Evolutionary conservation across 2,797 vertebrate genomes (phyloP).

Genomic region (Danio jaintianensis): DNA sequence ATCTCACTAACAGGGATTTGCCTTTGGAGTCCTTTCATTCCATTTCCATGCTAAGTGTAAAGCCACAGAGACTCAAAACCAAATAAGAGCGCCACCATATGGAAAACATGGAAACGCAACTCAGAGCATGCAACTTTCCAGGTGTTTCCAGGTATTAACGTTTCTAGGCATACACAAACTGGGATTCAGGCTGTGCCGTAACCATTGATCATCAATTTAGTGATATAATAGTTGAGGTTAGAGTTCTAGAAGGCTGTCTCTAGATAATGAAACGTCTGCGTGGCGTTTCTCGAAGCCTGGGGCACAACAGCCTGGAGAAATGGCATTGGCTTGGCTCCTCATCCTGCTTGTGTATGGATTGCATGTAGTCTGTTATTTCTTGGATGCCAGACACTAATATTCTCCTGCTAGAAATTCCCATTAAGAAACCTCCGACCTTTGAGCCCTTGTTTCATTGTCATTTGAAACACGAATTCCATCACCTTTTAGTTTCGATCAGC

Average conservation of each 20-base stretch:
- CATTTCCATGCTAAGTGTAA: not conserved
- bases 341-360: conserved; percentile 46
- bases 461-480: conserved; percentile 45
- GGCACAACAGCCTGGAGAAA: conserved; percentile 25
- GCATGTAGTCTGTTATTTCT: conserved; percentile 41
- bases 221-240: conserved; percentile 16
- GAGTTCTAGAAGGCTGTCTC: conserved; percentile 3
- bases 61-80: not conserved
- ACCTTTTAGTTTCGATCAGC: conserved; percentile 40
- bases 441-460: conserved; percentile 40
- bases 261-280: conserved; percentile 30
- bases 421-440: conserved; percentile 51
- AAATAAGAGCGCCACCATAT: not conserved
- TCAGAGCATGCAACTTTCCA: not conserved
- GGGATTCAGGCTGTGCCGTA: not conserved
- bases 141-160: not conserved
- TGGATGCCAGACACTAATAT: conserved; percentile 34
- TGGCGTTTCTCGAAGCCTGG: not conserved
- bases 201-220: conserved; percentile 10
- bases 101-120: not conserved
- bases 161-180: no score
- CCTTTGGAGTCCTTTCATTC: not conserved
- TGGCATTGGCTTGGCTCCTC: conserved; percentile 40
- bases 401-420: conserved; percentile 46
- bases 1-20: conserved; percentile 1